Base-by-base conservation (phyloP, 2,888 invertebrate genomes). In the Lagria hirta region DNA sequence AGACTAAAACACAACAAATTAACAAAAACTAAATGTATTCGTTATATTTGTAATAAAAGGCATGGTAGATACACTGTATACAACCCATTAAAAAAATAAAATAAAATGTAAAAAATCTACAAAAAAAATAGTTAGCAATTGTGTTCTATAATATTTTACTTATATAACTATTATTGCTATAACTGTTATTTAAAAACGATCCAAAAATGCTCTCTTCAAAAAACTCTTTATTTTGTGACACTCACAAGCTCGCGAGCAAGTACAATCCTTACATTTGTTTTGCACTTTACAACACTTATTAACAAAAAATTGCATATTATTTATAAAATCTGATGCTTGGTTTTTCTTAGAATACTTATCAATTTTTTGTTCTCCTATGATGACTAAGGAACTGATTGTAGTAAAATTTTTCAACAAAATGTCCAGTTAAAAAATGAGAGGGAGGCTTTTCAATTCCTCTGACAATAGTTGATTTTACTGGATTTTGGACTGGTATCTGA, bases 171-270 rank as follows among this genome's bases (percentile, higher is more conserved):
- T n/a, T n/a, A n/a, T n/a, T n/a, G n/a, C n/a, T n/a, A n/a, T n/a
- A n/a, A n/a, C n/a, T n/a, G n/a, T n/a, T n/a, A n/a, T n/a, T n/a
- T n/a, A n/a, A n/a, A n/a, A n/a, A n/a, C n/a, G n/a, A n/a, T n/a
- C n/a, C n/a, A n/a, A n/a, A n/a, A n/a, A n/a, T n/a, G n/a, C n/a
- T n/a, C n/a, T n/a, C n/a, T 41, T 41, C 8, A 41, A 10, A 8
- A 41, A 14, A 15, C 41, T 41, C 11, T 41, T 41, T 6, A 24
- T 15, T 18, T 17, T 17, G 6, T 33, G 32, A 16, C 41, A 41
- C 20, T 41, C 20, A 13, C 41, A 41, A 1, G 18, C n/a, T 33
- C 13, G 14, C 23, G 4, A 33, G 41, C 41, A 41, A 3, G 17
- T 14, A 4, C 10, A 11, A 33, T 32, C 23, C 6, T 41, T 33